phyloP scores from a whole-genome alignment of 2,113 vertebrate genomes.

The Phaethornis superciliosus region DNA sequence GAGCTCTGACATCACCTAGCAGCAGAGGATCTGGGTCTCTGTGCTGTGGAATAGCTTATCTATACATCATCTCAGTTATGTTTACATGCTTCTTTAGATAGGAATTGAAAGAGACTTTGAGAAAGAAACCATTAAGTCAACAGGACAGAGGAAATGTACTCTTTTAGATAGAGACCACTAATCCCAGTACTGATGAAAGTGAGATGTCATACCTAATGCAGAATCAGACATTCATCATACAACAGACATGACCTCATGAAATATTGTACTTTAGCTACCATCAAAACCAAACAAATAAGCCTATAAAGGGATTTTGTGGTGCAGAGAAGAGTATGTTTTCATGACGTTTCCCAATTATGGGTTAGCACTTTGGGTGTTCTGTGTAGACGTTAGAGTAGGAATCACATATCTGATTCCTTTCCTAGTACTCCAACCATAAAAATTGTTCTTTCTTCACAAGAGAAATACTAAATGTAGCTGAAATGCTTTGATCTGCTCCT shows the following conservation, averaged over 20 bases:
- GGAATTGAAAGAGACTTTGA: background rate
- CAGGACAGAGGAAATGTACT: background rate
- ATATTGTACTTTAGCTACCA: background rate
- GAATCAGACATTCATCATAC: no score
- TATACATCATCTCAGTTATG: background rate
- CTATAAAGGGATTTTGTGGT: background rate
- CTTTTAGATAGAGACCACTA: background rate
- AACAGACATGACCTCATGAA: background rate
- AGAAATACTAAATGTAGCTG: background rate
- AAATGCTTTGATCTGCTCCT: background rate
- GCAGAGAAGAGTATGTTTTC: background rate
- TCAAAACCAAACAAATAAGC: background rate
- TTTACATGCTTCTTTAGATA: background rate
- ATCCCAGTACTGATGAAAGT: background rate
- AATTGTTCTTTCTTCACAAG: background rate
- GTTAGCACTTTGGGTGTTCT: background rate
- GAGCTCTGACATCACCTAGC: background rate
- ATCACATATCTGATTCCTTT: background rate
- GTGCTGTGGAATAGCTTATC: background rate
- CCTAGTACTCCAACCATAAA: background rate
- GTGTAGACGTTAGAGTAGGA: background rate
- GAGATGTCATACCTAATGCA: background rate
- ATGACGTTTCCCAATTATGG: background rate
- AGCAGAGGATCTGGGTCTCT: background rate
- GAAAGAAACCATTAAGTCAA: background rate